A percentile compares a stretch with the other conserved stretches of the same genome.
Conservation (phyloP, 2,113 vertebrate species). For the Gobiocypris rarus region DNA sequence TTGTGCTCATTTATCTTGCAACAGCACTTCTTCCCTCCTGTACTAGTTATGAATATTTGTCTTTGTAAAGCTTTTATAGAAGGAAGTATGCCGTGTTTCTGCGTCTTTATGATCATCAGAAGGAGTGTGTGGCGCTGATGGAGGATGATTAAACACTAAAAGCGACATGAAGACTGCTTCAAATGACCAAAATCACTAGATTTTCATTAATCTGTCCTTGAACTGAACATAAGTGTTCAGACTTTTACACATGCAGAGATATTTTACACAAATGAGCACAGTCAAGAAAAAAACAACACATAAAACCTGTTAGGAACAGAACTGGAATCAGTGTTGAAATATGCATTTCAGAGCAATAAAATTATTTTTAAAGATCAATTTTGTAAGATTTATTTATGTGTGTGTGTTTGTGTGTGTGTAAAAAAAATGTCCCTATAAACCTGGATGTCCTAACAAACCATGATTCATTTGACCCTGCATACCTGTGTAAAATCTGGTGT, state of each 20-base stretch:
- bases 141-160: constrained; percentile 9
- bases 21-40: too few species aligned
- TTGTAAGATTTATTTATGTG: neutral
- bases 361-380: neutral
- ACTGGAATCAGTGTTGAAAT: too few species aligned
- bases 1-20: neutral
- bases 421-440: too few species aligned
- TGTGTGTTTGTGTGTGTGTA: too few species aligned
- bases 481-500: too few species aligned
- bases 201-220: too few species aligned
- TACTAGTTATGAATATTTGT: neutral
- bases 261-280: too few species aligned
- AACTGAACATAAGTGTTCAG: neutral
- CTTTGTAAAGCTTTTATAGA: constrained; percentile 85
- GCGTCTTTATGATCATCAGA: constrained; percentile 87
- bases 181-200: neutral
- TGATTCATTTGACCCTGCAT: too few species aligned
- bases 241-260: neutral
- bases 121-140: constrained; percentile 89
- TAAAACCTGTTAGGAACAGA: neutral
- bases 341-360: neutral
- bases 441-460: too few species aligned
- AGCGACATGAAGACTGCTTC: neutral
- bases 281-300: neutral
- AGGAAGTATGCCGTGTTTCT: constrained; percentile 91